Conservation (phyloP, 2,113 vertebrate species). For the Melanerpes aurifrons region DNA sequence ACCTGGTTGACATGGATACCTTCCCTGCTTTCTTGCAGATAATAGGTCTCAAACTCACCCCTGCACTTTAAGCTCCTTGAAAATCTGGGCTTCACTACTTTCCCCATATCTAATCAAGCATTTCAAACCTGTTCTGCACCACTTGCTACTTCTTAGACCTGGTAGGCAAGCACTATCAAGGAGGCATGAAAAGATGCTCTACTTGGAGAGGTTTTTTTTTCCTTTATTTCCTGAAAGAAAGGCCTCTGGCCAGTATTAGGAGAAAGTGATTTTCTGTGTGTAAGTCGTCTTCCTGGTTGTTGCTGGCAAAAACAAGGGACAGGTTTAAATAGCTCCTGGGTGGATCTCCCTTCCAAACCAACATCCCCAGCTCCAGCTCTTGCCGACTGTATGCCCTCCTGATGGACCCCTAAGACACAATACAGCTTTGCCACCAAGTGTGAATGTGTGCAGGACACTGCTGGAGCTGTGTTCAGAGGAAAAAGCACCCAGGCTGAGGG, state of each 20-base stretch:
- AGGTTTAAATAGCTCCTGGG: conserved; percentile 31
- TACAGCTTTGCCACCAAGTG: neutral
- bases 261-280: neutral
- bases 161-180: neutral
- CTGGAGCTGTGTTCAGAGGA: neutral
- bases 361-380: neutral
- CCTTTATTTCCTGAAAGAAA: neutral
- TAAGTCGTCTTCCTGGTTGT: neutral
- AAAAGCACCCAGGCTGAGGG: neutral
- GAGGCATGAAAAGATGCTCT: neutral
- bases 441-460: neutral
- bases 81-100: neutral
- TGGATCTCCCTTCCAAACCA: neutral
- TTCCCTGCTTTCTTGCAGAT: neutral
- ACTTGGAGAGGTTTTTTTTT: neutral
- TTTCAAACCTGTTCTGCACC: neutral
- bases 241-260: neutral
- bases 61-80: neutral
- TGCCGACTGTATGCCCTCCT: neutral
- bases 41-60: neutral
- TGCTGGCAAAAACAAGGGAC: conserved; percentile 25
- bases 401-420: neutral
- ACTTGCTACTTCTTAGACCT: neutral
- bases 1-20: neutral
- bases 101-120: neutral